Percentiles rank a stretch among this genome's conserved stretches.
Conservation (phyloP, 2,113 vertebrate genomes). For the Leptobrachium ailaonicum region DNA sequence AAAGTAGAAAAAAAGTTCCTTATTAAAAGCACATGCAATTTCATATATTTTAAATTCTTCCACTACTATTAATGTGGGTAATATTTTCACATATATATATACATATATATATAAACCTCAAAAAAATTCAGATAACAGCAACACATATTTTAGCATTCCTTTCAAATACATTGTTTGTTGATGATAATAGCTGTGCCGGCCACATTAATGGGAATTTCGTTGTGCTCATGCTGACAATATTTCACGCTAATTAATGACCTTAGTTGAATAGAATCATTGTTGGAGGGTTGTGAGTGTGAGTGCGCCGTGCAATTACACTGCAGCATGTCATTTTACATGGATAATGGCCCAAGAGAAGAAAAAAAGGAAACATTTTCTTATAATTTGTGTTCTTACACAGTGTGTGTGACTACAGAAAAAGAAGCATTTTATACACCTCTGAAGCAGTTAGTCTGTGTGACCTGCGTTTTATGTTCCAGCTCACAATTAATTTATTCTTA, state of each 20-base stretch:
- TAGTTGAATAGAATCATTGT: constrained; percentile 14
- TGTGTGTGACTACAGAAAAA: constrained; percentile 9
- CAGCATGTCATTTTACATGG: constrained; percentile 32
- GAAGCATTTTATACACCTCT: constrained; percentile 7
- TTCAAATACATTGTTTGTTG: background rate
- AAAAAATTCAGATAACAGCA: background rate
- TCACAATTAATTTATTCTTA: background rate
- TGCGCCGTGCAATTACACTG: constrained; percentile 35
- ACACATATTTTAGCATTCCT: background rate
- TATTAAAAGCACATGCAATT: too few species aligned
- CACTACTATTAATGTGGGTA: background rate
- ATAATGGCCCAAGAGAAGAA: constrained; percentile 34
- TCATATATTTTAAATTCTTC: background rate
- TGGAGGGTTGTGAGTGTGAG: constrained; percentile 15
- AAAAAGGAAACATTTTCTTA: background rate
- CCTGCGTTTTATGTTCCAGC: background rate
- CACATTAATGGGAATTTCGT: constrained; percentile 15
- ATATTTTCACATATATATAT: background rate
- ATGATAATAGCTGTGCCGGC: background rate
- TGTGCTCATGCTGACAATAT: constrained; percentile 27
- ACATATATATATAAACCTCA: background rate
- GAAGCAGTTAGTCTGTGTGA: constrained; percentile 12
- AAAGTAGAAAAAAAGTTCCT: too few species aligned
- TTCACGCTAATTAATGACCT: constrained; percentile 23
- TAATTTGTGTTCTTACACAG: background rate